These are phyloP conservation scores for Xestia ashworthii DNA, from an alignment of 2,888 invertebrate genomes.

Conservation along the genomic window DNA sequence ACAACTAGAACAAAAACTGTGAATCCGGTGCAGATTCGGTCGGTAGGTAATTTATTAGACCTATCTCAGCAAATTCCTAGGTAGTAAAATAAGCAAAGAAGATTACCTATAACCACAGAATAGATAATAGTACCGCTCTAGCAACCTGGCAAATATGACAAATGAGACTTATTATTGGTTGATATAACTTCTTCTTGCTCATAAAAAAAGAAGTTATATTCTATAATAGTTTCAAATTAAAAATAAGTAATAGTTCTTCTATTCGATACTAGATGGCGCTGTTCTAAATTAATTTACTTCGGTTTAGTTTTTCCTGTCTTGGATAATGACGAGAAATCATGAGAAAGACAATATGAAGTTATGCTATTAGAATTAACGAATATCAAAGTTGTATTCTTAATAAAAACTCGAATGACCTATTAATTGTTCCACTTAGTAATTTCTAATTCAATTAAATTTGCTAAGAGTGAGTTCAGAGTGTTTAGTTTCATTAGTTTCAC, in stretches of 20 bases:
- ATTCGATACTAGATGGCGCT: slow-evolving; percentile 78
- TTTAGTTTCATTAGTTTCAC: slow-evolving; percentile 35
- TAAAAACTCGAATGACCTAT: background rate
- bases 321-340: background rate
- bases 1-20: slow-evolving; percentile 20
- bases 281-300: background rate
- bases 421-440: background rate
- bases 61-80: background rate
- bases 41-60: background rate
- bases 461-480: background rate
- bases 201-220: too few relatives aligned
- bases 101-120: too few relatives aligned
- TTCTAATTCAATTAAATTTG: slow-evolving; percentile 3
- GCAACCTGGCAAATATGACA: background rate
- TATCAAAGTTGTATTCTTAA: too few relatives aligned
- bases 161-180: background rate
- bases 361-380: background rate
- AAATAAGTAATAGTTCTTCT: slow-evolving; percentile 61
- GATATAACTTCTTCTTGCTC: too few relatives aligned
- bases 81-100: background rate
- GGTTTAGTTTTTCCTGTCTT: background rate
- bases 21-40: slow-evolving; percentile 17
- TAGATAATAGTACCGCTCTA: too few relatives aligned
- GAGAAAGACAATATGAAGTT: too few relatives aligned
- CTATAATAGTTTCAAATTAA: too few relatives aligned